Evolutionary conservation across 2,113 vertebrate species (phyloP).

Genomic region (Zosterops borbonicus): DNA sequence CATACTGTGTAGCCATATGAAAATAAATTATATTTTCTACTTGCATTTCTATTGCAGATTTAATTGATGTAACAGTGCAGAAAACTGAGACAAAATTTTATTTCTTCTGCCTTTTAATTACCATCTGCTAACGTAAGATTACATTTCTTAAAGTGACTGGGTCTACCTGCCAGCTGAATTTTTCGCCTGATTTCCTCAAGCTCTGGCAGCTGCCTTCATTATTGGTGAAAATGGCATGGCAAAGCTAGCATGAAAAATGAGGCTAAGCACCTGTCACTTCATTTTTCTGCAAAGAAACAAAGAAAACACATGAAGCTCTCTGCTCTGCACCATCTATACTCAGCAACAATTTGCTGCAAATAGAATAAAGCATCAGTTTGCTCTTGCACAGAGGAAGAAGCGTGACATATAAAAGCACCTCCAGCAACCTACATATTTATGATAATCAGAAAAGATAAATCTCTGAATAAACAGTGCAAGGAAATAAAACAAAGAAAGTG

Average conservation of each 20-base stretch:
- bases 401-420: slow-evolving; percentile 5
- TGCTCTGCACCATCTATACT: slow-evolving; percentile 27
- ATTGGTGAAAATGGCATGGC: slow-evolving; percentile 64
- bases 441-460: slow-evolving; percentile 24
- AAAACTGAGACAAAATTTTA: slow-evolving; percentile 71
- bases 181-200: slow-evolving; percentile 65
- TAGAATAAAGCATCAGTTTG: slow-evolving; percentile 8
- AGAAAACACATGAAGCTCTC: slow-evolving; percentile 38
- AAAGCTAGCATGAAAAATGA: slow-evolving; percentile 69
- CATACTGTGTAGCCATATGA: slow-evolving; percentile 34
- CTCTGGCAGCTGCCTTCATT: slow-evolving; percentile 70
- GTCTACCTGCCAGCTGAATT: slow-evolving; percentile 72
- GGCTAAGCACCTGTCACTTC: slow-evolving; percentile 69
- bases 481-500: neutral
- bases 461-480: neutral
- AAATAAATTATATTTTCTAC: slow-evolving; percentile 47
- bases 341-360: slow-evolving; percentile 32
- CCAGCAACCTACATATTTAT: slow-evolving; percentile 5
- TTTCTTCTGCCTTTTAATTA: slow-evolving; percentile 75
- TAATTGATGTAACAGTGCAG: slow-evolving; percentile 68
- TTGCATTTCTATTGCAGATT: slow-evolving; percentile 60
- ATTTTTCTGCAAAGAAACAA: slow-evolving; percentile 65
- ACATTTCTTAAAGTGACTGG: slow-evolving; percentile 68
- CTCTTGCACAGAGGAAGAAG: neutral
- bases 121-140: slow-evolving; percentile 73